These are phyloP conservation scores for Teleogryllus occipitalis DNA, from an alignment of 1,140 invertebrate genomes.

Conservation along the genomic window DNA sequence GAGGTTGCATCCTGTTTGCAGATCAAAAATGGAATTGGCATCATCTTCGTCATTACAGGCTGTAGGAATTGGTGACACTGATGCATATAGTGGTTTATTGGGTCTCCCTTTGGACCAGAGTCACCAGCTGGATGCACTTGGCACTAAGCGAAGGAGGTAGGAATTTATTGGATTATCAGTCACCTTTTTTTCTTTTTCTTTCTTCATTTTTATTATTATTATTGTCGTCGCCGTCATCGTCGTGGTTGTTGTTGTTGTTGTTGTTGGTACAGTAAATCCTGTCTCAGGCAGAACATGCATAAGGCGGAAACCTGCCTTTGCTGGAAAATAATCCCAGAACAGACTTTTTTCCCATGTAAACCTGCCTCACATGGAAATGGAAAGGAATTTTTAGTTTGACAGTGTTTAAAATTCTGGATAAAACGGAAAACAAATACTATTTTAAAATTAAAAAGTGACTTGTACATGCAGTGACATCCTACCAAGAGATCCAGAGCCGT, in stretches of 20 bases:
- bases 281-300: background rate
- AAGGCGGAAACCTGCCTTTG: no score
- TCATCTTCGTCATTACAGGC: slow-evolving; percentile 3
- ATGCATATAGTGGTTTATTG: slow-evolving; percentile 17
- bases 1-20: background rate
- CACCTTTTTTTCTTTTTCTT: background rate
- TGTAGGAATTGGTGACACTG: slow-evolving; percentile 14
- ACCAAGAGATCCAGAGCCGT: no score
- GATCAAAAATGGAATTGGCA: slow-evolving; percentile 12
- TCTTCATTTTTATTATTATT: background rate
- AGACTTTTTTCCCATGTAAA: no score
- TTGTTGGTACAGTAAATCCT: background rate
- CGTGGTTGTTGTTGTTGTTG: no score
- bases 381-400: no score
- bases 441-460: no score
- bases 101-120: slow-evolving; percentile 10
- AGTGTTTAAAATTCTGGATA: no score
- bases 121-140: slow-evolving; percentile 31
- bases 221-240: background rate
- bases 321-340: no score
- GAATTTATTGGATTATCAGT: background rate
- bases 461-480: no score
- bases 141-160: slow-evolving; percentile 39
- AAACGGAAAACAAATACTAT: no score
- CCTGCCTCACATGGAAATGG: no score